Evolutionary conservation across 2,797 vertebrate genomes (phyloP).

Genomic region (Thamnophis elegans): DNA sequence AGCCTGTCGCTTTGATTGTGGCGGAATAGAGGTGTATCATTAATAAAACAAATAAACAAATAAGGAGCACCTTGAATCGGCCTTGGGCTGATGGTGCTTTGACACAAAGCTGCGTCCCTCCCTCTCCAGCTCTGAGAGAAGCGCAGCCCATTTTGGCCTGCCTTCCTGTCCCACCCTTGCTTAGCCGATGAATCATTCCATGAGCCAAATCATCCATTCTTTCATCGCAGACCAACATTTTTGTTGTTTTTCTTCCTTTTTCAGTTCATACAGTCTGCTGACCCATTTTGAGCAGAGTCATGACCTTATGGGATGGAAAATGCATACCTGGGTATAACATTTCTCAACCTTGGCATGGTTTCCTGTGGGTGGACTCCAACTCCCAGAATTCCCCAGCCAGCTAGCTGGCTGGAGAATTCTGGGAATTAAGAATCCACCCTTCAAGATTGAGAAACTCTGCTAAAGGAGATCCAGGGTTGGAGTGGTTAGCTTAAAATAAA

Average conservation of each 20-base stretch:
- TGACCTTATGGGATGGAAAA: background rate
- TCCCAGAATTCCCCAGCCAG: background rate
- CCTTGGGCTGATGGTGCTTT: background rate
- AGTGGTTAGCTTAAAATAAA: background rate
- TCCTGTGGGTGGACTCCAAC: background rate
- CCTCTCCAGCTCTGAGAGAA: background rate
- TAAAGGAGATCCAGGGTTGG: background rate
- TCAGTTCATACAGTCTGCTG: background rate
- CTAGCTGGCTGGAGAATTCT: background rate
- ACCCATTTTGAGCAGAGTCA: slow-evolving; percentile 3
- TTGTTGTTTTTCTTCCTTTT: background rate
- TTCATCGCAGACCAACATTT: background rate
- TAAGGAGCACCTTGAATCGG: background rate
- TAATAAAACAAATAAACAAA: background rate
- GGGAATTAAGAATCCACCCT: background rate
- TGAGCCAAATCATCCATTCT: background rate
- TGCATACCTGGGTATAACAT: background rate
- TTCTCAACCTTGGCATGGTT: background rate
- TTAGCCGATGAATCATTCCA: background rate
- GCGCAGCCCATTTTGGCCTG: background rate
- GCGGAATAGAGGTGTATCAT: background rate
- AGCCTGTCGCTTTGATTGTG: background rate
- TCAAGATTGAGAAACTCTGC: background rate
- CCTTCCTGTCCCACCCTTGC: background rate
- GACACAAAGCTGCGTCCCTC: background rate